These are phyloP conservation scores for Axis porcinus DNA, from an alignment of 2,113 vertebrate species.

Conservation along the genomic window DNA sequence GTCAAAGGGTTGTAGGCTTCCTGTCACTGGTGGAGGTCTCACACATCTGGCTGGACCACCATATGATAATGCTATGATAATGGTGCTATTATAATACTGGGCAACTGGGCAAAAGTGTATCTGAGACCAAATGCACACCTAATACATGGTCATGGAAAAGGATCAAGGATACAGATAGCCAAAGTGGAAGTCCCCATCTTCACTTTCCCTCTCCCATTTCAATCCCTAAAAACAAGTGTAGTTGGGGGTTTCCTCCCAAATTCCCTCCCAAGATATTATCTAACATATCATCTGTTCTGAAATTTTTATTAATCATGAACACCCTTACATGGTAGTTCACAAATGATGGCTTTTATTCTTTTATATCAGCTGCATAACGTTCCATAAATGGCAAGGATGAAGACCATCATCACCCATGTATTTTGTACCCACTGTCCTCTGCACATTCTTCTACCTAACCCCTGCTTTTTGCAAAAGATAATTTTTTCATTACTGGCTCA, in stretches of 20 bases:
- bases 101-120: not conserved
- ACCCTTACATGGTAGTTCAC: not conserved
- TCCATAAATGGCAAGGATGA: not conserved
- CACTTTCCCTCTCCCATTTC: not conserved
- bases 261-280: not conserved
- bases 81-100: not conserved
- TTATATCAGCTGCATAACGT: not conserved
- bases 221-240: not conserved
- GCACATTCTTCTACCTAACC: not conserved
- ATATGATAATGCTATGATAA: not conserved
- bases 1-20: not conserved
- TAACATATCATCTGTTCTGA: not conserved
- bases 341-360: not conserved
- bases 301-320: not conserved
- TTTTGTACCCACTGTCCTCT: not conserved
- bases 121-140: not conserved
- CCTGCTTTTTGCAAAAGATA: not conserved
- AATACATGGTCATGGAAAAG: not conserved
- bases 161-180: not conserved
- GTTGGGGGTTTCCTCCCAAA: not conserved
- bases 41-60: no score
- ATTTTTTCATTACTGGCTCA: not conserved
- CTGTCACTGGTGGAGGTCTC: not conserved
- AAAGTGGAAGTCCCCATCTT: not conserved
- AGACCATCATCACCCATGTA: not conserved